A percentile compares a stretch with the other conserved stretches of the same genome.
phyloP scores from a whole-genome alignment of 1,140 invertebrate genomes.

The Diuraphis noxia region DNA sequence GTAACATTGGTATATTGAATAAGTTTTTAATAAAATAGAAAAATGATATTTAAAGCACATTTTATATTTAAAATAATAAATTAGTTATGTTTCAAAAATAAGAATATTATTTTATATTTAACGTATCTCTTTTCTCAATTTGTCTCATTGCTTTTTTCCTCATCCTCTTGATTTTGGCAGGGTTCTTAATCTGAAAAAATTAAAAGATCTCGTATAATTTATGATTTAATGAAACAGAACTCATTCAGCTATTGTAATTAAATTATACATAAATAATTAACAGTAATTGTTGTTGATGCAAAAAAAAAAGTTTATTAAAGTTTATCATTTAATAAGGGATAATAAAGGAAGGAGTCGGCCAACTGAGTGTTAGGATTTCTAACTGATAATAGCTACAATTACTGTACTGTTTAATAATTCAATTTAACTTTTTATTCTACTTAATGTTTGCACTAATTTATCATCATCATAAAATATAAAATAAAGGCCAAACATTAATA shows the following conservation, averaged over 20 bases:
- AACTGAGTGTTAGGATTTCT: neutral
- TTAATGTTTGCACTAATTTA: neutral
- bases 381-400: neutral
- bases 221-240: neutral
- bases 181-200: conserved; percentile 40
- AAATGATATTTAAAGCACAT: neutral
- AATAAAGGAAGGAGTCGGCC: too few species aligned
- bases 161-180: conserved; percentile 42
- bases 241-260: neutral
- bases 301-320: too few species aligned
- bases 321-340: too few species aligned
- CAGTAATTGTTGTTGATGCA: too few species aligned
- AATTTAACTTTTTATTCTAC: neutral
- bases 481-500: neutral
- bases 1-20: neutral
- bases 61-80: neutral
- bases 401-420: too few species aligned
- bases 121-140: conserved; percentile 47
- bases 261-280: neutral
- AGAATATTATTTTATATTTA: conserved; percentile 20
- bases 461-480: neutral
- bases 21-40: neutral
- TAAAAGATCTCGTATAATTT: neutral
- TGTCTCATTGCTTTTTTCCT: conserved; percentile 46
- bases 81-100: neutral